Evolutionary conservation across 2,113 vertebrate genomes (phyloP).

Genomic region (Vidua macroura): DNA sequence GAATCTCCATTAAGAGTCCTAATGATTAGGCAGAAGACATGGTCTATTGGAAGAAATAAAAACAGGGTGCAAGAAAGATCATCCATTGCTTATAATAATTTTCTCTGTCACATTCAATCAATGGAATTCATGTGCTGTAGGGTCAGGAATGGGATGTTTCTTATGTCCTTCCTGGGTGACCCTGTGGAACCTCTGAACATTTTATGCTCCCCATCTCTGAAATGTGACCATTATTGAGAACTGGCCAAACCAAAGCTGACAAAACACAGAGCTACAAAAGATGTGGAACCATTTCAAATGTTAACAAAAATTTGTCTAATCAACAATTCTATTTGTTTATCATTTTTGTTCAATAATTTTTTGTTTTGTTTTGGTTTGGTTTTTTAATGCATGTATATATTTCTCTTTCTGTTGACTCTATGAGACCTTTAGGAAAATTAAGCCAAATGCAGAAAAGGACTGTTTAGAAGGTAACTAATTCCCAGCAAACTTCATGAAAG

Average conservation of each 20-base stretch:
- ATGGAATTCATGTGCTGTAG: background rate
- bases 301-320: background rate
- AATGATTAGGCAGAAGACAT: background rate
- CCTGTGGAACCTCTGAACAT: background rate
- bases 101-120: background rate
- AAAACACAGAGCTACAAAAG: background rate
- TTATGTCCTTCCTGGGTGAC: background rate
- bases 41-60: background rate
- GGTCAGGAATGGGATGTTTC: background rate
- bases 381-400: rapidly evolving
- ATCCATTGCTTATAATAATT: background rate
- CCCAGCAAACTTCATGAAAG: background rate
- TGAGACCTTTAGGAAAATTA: background rate
- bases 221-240: background rate
- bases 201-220: background rate
- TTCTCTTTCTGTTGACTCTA: background rate
- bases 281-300: background rate
- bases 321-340: background rate
- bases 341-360: rapidly evolving
- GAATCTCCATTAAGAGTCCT: background rate
- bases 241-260: background rate
- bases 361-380: background rate
- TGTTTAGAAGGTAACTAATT: background rate
- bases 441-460: background rate
- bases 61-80: background rate